Conservation (phyloP, 2,888 invertebrate genomes). For the Theristus sp. region DNA sequence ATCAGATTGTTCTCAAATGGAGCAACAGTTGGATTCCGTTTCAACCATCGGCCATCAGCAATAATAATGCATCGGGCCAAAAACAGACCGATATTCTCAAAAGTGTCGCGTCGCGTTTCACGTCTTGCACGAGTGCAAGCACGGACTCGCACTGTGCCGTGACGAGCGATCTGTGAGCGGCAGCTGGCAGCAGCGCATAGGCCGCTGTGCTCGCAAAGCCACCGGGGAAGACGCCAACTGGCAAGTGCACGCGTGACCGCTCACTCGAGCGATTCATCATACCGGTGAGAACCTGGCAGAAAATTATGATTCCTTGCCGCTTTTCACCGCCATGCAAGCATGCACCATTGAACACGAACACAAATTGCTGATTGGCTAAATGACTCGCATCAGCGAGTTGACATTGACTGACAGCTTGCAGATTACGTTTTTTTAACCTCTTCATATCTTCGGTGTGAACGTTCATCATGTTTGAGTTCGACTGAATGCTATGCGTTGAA, state of each 20-base stretch:
- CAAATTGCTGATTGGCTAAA: background rate
- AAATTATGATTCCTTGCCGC: background rate
- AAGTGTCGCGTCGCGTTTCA: no score
- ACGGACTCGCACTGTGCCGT: background rate
- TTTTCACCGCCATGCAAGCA: background rate
- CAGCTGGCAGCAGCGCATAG: conserved; percentile 11
- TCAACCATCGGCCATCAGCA: no score
- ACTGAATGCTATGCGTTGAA: no score
- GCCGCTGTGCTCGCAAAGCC: conserved; percentile 17
- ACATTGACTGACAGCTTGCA: no score
- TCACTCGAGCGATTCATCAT: background rate
- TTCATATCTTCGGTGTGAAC: no score
- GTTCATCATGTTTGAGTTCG: no score
- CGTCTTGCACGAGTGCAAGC: background rate
- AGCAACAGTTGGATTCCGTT: no score
- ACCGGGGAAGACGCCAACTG: conserved; percentile 22
- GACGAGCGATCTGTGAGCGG: background rate
- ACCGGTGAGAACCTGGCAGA: background rate
- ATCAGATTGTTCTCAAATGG: no score
- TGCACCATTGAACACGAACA: background rate
- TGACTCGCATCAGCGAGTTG: background rate
- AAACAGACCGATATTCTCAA: no score
- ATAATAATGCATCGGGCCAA: no score
- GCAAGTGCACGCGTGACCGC: conserved; percentile 6
- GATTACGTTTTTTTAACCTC: no score